phyloP scores from a whole-genome alignment of 2,888 invertebrate genomes.

The Labia minor region DNA sequence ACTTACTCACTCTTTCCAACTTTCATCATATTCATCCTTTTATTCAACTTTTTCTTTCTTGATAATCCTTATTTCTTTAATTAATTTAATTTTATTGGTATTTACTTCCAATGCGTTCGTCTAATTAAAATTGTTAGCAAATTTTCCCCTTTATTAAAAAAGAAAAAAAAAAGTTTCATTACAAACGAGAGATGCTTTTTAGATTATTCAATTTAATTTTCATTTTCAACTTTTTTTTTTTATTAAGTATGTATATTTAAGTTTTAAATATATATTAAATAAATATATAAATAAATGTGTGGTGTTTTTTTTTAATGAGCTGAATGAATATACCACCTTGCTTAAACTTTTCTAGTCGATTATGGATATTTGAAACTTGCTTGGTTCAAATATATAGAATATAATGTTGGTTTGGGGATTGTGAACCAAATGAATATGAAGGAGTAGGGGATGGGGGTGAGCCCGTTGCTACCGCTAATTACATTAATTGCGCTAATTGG shows the following conservation, averaged over 20 bases:
- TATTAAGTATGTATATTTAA: background rate
- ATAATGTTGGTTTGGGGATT: too few relatives aligned
- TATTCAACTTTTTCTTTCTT: background rate
- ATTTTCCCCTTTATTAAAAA: slow-evolving; percentile 13
- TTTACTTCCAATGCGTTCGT: background rate
- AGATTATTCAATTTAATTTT: background rate
- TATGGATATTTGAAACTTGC: background rate
- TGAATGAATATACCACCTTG: too few relatives aligned
- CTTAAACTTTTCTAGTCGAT: too few relatives aligned
- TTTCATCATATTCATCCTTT: too few relatives aligned
- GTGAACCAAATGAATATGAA: background rate
- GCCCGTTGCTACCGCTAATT: slow-evolving; percentile 5
- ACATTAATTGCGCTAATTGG: slow-evolving; percentile 13
- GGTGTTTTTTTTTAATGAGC: too few relatives aligned
- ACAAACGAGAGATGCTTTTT: background rate
- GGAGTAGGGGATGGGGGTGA: background rate
- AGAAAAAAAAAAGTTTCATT: background rate
- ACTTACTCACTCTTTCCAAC: too few relatives aligned
- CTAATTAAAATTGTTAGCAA: slow-evolving; percentile 13
- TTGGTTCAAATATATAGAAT: background rate
- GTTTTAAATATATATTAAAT: too few relatives aligned
- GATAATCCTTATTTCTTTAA: slow-evolving; percentile 7
- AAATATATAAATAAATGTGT: too few relatives aligned
- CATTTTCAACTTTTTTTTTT: background rate
- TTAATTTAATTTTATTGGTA: slow-evolving; percentile 4